Conservation (phyloP, 2,797 vertebrate species). For the Anniella stebbinsi region DNA sequence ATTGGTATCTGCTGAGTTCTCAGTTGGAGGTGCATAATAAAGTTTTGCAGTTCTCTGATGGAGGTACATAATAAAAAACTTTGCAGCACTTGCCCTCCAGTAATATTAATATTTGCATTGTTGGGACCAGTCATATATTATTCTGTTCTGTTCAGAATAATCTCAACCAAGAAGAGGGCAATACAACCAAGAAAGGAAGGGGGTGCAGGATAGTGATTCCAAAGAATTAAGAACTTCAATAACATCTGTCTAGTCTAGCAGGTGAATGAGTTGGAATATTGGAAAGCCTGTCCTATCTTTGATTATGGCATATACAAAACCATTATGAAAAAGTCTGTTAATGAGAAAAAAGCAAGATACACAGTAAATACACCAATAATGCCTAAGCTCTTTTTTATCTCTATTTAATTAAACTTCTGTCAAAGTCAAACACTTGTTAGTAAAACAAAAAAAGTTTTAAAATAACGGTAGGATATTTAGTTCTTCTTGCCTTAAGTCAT, state of each 20-base stretch:
- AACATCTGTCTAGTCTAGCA: slow-evolving; percentile 31
- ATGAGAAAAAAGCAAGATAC: slow-evolving; percentile 14
- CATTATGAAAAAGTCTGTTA: slow-evolving; percentile 21
- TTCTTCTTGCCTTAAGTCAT: background rate
- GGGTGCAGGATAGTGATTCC: no score
- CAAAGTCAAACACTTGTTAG: slow-evolving; percentile 18
- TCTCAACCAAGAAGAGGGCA: background rate
- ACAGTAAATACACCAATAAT: slow-evolving; percentile 30
- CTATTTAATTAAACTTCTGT: slow-evolving; percentile 28
- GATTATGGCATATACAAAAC: slow-evolving; percentile 31
- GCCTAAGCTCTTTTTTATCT: slow-evolving; percentile 30
- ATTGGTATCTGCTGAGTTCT: background rate
- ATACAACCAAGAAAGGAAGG: background rate
- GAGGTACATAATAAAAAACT: background rate
- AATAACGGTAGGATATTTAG: slow-evolving; percentile 22
- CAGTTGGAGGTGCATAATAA: background rate
- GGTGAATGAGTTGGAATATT: slow-evolving; percentile 16
- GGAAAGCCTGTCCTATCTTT: background rate
- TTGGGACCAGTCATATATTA: background rate
- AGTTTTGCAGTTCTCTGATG: background rate
- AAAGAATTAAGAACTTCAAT: background rate
- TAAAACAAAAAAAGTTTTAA: slow-evolving; percentile 22
- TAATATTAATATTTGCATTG: background rate
- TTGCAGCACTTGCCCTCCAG: background rate
- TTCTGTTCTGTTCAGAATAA: background rate